A percentile compares a stretch with the other conserved stretches of the same genome.
Evolutionary conservation across 2,113 vertebrate species (phyloP).

Genomic region (Anolis carolinensis): DNA sequence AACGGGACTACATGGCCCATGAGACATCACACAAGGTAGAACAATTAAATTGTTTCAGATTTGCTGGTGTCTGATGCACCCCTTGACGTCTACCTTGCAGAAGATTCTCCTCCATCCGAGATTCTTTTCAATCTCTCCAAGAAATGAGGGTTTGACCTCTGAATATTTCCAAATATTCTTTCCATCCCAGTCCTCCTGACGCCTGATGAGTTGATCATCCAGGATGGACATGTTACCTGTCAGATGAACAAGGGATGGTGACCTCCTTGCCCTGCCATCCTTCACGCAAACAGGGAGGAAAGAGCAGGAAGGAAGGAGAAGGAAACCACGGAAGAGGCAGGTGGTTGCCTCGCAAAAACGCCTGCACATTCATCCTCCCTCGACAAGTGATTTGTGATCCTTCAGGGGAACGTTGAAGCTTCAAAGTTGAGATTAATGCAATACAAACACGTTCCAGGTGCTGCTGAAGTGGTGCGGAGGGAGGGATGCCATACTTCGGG

Average conservation of each 20-base stretch:
- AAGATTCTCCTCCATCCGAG: too few relatives aligned
- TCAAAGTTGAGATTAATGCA: conserved; percentile 61
- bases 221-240: conserved; percentile 2
- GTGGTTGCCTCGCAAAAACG: background rate
- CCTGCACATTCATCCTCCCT: background rate
- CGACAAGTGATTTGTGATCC: conserved; percentile 51
- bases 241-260: conserved; percentile 3
- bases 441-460: conserved; percentile 63
- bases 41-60: too few relatives aligned
- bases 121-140: too few relatives aligned
- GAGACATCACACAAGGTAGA: too few relatives aligned
- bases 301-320: conserved; percentile 51
- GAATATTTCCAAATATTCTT: too few relatives aligned
- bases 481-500: conserved; percentile 54
- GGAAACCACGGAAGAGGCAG: conserved; percentile 18
- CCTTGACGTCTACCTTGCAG: too few relatives aligned
- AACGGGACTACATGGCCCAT: too few relatives aligned
- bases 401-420: conserved; percentile 46
- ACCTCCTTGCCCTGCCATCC: conserved; percentile 36
- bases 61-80: too few relatives aligned
- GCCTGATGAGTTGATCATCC: background rate
- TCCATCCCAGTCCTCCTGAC: too few relatives aligned
- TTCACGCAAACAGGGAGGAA: background rate
- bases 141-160: too few relatives aligned
- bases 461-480: conserved; percentile 25